Base-by-base conservation (phyloP, 1,140 invertebrate genomes). In the Drosophila subpulchrella region DNA sequence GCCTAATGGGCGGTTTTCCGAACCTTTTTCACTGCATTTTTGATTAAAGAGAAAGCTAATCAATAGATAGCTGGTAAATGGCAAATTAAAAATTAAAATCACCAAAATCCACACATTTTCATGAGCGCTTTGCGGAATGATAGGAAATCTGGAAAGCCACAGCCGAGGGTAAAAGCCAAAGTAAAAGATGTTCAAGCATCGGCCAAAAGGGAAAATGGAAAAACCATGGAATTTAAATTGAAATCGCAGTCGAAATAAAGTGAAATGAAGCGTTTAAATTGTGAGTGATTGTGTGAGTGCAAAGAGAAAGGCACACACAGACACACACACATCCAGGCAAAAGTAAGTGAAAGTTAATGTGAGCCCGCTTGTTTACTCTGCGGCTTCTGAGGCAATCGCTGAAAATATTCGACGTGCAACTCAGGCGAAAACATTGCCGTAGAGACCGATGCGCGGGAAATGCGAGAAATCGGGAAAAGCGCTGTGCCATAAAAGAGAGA, bases 201-300 rank as follows among this genome's bases (percentile, higher is more conserved):
- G 32, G 39, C 36, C 62, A 24, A 68, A 71, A 71, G 38, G 57
- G 41, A 46, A 63, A 78, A 78, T 53, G 56, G 41, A 83, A 83
- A 88, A 80, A 77, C 88, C 84, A 72, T 68, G 84, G 76, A 88
- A 89, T 84, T 89, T 81, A 88, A 88, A 88, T 88, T 89, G 84
- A 88, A 88, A 88, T 89, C 84, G 80, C 84, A 88, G 84, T 84
- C 77, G 84, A 89, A 88, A 84, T 89, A 88, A 88, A 88, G 80
- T 88, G 84, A 88, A 89, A 89, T 88, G 80, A 89, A 89, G 84
- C 84, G 84, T 81, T 89, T 84, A 88, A 88, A 78, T 78, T 60
- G 60, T 55, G 32, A 36, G 24, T 32, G 39, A 63, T 72, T 48
- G 61, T 48, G 41, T 70, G 44, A 46, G 47, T 34, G 34, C 20